Conservation (phyloP, 2,113 vertebrate genomes). For the Eonycteris spelaea region DNA sequence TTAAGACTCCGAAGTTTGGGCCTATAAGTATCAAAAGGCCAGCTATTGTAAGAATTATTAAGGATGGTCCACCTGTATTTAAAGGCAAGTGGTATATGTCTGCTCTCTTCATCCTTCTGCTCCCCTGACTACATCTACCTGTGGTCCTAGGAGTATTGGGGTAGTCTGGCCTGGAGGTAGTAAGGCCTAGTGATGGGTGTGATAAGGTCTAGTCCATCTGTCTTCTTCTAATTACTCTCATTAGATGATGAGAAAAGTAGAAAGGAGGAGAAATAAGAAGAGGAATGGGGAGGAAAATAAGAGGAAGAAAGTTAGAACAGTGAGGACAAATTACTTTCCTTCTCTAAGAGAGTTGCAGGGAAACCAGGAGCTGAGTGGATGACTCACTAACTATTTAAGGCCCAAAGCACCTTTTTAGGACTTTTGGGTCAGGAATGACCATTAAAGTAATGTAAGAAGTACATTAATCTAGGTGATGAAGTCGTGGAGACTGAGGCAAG, state of each 20-base stretch:
- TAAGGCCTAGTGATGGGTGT: neutral
- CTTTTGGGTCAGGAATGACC: neutral
- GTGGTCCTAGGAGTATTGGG: neutral
- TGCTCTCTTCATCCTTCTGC: neutral
- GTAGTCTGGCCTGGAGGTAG: neutral
- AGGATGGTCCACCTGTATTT: neutral
- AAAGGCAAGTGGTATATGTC: neutral
- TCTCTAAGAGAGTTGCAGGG: neutral
- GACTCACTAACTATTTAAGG: neutral
- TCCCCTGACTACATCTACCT: neutral
- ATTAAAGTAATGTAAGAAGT: neutral
- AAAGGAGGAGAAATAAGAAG: neutral
- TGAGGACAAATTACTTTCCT: neutral
- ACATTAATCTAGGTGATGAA: neutral
- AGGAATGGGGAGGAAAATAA: neutral
- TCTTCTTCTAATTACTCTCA: neutral
- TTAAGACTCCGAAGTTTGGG: neutral
- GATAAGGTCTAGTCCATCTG: neutral
- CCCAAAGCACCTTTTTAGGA: neutral
- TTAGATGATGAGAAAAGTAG: constrained; percentile 14
- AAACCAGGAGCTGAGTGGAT: neutral
- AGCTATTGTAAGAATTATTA: neutral
- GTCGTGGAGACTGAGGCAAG: neutral
- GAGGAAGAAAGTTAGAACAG: neutral
- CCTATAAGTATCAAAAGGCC: neutral